Conservation (phyloP, 2,888 invertebrate species). For the Troides aeacus region DNA sequence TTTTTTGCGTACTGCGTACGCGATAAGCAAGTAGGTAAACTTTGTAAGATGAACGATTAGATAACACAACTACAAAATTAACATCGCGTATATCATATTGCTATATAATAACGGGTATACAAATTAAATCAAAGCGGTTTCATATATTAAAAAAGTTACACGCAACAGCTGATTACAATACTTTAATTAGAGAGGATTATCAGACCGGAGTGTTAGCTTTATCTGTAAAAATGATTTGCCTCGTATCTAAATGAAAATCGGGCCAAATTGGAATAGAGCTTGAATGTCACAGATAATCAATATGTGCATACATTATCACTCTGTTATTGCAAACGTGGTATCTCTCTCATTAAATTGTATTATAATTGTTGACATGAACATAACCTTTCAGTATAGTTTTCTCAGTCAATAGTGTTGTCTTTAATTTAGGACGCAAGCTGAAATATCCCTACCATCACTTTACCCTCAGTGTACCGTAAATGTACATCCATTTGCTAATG, state of each 20-base stretch:
- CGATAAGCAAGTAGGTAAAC: background rate
- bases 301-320: conserved; percentile 1
- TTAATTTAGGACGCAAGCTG: too few species aligned
- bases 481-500: background rate
- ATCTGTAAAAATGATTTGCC: conserved; percentile 22
- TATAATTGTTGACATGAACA: background rate
- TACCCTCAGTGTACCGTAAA: background rate
- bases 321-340: background rate
- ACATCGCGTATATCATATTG: background rate
- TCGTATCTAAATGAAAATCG: conserved; percentile 25
- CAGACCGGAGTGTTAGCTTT: conserved; percentile 11
- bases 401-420: too few species aligned
- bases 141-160: conserved; percentile 15
- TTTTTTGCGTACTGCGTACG: too few species aligned
- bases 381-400: background rate
- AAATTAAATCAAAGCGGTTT: background rate
- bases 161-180: conserved; percentile 21
- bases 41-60: background rate
- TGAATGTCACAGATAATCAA: conserved; percentile 22
- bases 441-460: too few species aligned
- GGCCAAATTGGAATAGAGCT: conserved; percentile 17
- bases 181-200: conserved; percentile 23
- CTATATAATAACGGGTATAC: background rate
- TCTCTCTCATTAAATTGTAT: too few species aligned
- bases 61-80: background rate